Evolutionary conservation across 2,113 vertebrate species (phyloP), one percentile per base, ranked within the genome.

Genomic region (Dolichallabes microphthalmus): DNA sequence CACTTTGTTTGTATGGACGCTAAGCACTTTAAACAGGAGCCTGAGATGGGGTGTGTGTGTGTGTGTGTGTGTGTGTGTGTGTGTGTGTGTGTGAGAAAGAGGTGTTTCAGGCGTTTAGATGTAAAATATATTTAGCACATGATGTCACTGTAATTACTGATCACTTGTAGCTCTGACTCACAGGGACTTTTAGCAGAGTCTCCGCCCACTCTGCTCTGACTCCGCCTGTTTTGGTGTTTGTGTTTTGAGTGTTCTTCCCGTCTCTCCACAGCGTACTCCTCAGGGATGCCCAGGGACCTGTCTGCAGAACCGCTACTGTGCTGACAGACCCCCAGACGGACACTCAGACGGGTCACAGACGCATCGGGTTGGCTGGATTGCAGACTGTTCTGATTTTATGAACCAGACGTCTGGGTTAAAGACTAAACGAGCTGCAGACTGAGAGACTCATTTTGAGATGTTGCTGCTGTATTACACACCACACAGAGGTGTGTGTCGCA

Each of bases 291-390:
- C 27, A 96, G 95, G 0, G 96, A 99, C 90, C 98, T 96, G 0
- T 99, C 98, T 0, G 98, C 97, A 17, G 95, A 96, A 10, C 97
- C 97, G 20, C 93, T 99, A 90, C 95, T 99, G n/a, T 93, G 94
- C 74, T 88, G 74, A 83, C 83, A 3, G 2, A 64, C 57, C 17
- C 17, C 30, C 1, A 30, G n/a, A 55, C 2, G 8, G 52, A 80
- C 20, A 50, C 22, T 3, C 30, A 20, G 5, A 32, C 25, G 81
- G 81, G 5, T 15, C 60, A 76, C 17, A 76, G 57, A 27, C 6
- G 5, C 14, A 0, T 63, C 30, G 8, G 53, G 0, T 63, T 55
- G 3, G 53, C 17, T 20, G n/a, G 76, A 22, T 35, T 78, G 53
- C 45, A 27, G 73, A 45, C 73, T 55, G 15, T 57, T 11, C n/a